Evolutionary conservation across 1,140 invertebrate genomes (phyloP).

Genomic region (Ceratina japonica): DNA sequence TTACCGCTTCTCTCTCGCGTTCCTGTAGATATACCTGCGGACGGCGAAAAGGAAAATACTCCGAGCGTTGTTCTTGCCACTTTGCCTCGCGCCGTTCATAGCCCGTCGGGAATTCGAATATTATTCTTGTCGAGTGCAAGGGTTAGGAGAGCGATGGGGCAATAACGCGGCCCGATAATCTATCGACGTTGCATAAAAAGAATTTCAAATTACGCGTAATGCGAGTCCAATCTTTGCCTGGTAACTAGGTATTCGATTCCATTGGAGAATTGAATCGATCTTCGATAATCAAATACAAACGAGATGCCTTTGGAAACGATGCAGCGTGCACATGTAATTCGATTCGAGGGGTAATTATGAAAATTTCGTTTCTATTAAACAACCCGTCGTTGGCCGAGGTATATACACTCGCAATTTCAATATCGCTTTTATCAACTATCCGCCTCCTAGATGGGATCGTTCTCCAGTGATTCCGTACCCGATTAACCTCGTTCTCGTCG

Average conservation of each 20-base stretch:
- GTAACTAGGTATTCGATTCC: background rate
- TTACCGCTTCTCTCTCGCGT: background rate
- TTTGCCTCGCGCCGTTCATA: background rate
- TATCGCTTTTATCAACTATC: slow-evolving; percentile 2
- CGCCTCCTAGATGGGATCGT: background rate
- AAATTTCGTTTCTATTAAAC: background rate
- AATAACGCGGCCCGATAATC: too few relatives aligned
- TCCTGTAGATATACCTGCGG: background rate
- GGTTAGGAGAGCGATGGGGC: too few relatives aligned
- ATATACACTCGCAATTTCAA: slow-evolving; percentile 10
- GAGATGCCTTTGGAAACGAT: background rate
- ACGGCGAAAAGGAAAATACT: background rate
- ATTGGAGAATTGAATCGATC: background rate
- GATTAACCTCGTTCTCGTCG: slow-evolving; percentile 6
- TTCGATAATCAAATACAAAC: slow-evolving; percentile 10
- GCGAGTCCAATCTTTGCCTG: background rate
- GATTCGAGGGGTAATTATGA: slow-evolving; percentile 4
- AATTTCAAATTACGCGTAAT: background rate
- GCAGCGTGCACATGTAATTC: background rate
- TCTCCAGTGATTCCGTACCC: background rate
- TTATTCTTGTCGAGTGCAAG: background rate
- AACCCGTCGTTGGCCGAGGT: background rate
- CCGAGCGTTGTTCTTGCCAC: background rate
- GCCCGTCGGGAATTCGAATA: background rate
- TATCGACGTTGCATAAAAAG: background rate